Conservation (phyloP, 2,888 invertebrate genomes). For the Nudaria mundana region DNA sequence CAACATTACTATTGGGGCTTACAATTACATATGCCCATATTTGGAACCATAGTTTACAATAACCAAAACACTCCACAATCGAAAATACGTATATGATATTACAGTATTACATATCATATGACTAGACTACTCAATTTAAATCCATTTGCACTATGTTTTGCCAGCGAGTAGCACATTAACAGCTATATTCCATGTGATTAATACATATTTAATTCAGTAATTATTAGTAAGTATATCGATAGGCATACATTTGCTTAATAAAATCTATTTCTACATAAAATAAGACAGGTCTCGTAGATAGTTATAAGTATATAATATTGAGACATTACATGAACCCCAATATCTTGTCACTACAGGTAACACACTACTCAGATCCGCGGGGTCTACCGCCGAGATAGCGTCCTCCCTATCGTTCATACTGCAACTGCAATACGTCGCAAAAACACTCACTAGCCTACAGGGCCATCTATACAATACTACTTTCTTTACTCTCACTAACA, state of each 20-base stretch:
- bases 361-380: no score
- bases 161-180: slow-evolving; percentile 25
- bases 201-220: slow-evolving; percentile 30
- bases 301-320: slow-evolving; percentile 22
- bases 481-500: no score
- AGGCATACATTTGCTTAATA: slow-evolving; percentile 32
- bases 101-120: slow-evolving; percentile 23
- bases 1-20: no score
- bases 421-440: no score
- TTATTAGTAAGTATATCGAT: slow-evolving; percentile 29
- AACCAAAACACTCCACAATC: not conserved
- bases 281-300: slow-evolving; percentile 22
- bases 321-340: slow-evolving; percentile 21
- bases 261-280: slow-evolving; percentile 27
- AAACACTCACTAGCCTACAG: no score
- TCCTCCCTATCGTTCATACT: no score
- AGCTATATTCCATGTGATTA: slow-evolving; percentile 35
- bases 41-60: not conserved
- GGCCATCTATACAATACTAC: no score
- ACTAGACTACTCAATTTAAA: slow-evolving; percentile 32
- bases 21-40: slow-evolving; percentile 4
- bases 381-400: no score
- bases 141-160: slow-evolving; percentile 19
- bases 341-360: slow-evolving; percentile 13
- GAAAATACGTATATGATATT: slow-evolving; percentile 20